Base-by-base conservation (phyloP, 2,888 invertebrate species). In the Melieria picta region DNA sequence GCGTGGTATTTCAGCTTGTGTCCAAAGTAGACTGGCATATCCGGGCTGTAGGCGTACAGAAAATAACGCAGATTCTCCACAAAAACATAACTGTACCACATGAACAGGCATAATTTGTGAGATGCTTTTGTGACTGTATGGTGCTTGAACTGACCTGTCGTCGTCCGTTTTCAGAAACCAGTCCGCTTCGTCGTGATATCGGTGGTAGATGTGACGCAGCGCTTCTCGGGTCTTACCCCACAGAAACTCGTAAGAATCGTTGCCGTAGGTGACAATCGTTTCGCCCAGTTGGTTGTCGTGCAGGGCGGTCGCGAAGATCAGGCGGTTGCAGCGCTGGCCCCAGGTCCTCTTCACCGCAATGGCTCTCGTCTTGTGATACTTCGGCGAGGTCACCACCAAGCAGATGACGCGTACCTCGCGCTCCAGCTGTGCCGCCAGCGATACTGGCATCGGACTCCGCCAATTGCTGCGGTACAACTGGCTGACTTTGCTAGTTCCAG, bases 161-260 rank as follows among this genome's bases (percentile, higher is more conserved):
- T 98, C 98, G 82, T 99, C 98, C 42, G 98, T 98, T 86, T 99
- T 99, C 84, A 99, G 88, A 85, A 99, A 98, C 97, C 97, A 98
- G 85, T 98, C 98, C 4, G 93, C 95, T 68, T 96, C 91, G 76
- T 96, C 89, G 62, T 91, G 87, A 83, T 97, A 92, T 82, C 97
- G 89, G 78, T 94, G 90, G 83, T 95, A 94, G 13, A 95, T 91
- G 83, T 96, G 94, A 79, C 91, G 91, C 84, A 97, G 97, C 0
- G 97, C 97, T 79, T 92, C 94, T 87, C 97, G 97, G 0, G 98
- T 99, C 89, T 99, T 99, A 4, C 93, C 96, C 98, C 99, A 99
- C 4, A 99, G 89, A 81, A 93, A 91, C 80, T 97, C 91, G 30
- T 98, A 89, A 0, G 96, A 95, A 83, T 98, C 98, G 6, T 89